Conservation (phyloP, 2,113 vertebrate genomes). For the Ctenomys sociabilis region DNA sequence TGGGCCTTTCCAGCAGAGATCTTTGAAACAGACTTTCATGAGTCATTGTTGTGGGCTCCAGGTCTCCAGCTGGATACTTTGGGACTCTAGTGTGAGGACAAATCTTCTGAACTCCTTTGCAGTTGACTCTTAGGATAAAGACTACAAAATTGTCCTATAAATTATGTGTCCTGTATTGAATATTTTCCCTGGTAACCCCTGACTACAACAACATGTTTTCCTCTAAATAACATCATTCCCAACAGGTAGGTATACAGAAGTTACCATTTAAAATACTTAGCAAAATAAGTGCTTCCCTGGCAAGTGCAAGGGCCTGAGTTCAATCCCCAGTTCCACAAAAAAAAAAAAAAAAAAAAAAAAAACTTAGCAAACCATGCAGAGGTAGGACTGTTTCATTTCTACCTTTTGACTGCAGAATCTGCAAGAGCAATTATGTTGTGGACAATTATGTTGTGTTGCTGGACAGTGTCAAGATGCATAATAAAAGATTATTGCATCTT, state of each 20-base stretch:
- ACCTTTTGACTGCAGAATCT: neutral
- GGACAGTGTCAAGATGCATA: neutral
- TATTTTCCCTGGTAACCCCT: neutral
- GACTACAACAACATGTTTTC: neutral
- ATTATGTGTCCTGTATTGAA: neutral
- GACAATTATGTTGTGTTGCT: neutral
- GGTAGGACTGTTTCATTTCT: neutral
- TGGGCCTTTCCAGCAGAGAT: neutral
- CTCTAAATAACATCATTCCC: neutral
- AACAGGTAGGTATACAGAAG: neutral
- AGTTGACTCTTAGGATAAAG: neutral
- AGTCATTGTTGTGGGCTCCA: neutral
- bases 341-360: too few relatives aligned
- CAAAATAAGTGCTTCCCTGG: too few relatives aligned
- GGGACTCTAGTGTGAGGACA: neutral
- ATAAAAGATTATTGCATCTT: neutral
- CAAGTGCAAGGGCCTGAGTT: too few relatives aligned
- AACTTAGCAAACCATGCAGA: neutral
- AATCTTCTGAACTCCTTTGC: neutral
- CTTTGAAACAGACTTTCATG: neutral
- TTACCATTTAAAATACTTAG: neutral
- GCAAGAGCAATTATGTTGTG: neutral
- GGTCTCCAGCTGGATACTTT: neutral
- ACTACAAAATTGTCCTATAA: neutral
- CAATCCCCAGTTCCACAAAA: too few relatives aligned